Conservation (phyloP, 37 sponge, comb jelly and placozoan genomes). For the Axinella damicornis region DNA sequence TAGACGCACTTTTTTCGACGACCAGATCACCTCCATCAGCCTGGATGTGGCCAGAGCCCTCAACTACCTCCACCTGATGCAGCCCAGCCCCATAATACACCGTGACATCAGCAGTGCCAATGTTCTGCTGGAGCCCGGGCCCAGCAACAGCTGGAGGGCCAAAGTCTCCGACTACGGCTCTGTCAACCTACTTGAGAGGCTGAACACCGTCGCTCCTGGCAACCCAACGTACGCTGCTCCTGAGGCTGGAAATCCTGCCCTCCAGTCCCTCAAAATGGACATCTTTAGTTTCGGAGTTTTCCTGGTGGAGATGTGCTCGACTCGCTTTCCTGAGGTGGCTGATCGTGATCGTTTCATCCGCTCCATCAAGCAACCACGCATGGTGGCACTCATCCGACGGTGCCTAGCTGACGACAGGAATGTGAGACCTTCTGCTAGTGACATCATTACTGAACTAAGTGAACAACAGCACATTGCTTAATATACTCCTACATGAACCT, state of each 20-base stretch:
- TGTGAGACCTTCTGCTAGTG: constrained; percentile 10
- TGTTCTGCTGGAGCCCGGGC: constrained; percentile 58
- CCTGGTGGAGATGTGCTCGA: constrained; percentile 31
- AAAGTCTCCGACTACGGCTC: constrained; percentile 81
- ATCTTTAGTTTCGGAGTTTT: constrained; percentile 46
- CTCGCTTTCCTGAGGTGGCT: not conserved
- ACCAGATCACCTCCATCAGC: constrained; percentile 31
- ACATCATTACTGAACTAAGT: not conserved
- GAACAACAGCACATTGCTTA: no score
- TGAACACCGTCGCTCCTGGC: constrained; percentile 3
- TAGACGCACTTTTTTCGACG: not conserved
- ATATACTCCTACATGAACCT: no score
- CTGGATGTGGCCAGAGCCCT: constrained; percentile 63
- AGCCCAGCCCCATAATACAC: constrained; percentile 78
- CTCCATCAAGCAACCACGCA: not conserved
- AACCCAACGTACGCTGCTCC: constrained; percentile 32
- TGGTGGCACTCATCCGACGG: not conserved
- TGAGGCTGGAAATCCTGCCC: constrained; percentile 29
- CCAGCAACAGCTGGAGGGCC: constrained; percentile 53
- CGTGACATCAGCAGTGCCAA: constrained; percentile 83
- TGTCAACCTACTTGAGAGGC: constrained; percentile 43
- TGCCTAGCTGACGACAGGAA: constrained; percentile 20
- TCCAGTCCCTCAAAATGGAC: constrained; percentile 69
- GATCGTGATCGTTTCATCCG: not conserved
- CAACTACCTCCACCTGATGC: constrained; percentile 72